Percentiles rank a stretch among this genome's conserved stretches.
Evolutionary conservation across 2,888 invertebrate species (phyloP).

Genomic region (Meliscaeva auricollis): DNA sequence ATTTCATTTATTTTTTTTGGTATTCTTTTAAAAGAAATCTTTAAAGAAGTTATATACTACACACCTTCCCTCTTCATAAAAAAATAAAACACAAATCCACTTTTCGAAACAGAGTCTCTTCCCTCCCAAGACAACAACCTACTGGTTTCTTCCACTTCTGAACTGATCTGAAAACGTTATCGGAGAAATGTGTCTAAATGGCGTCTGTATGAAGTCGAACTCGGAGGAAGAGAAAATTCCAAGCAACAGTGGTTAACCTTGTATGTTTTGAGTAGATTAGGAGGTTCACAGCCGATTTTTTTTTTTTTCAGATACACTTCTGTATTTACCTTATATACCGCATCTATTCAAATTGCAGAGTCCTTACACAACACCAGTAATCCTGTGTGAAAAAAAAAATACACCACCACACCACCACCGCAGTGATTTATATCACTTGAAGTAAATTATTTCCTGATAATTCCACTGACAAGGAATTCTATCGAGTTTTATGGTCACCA

Average conservation of each 20-base stretch:
- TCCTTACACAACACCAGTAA: background rate
- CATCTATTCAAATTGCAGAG: constrained; percentile 19
- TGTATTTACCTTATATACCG: constrained; percentile 23
- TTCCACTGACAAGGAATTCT: constrained; percentile 72
- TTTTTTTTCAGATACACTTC: constrained; percentile 22
- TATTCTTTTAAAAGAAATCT: background rate
- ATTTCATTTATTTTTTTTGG: constrained; percentile 30
- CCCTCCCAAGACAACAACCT: background rate
- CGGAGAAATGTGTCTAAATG: background rate
- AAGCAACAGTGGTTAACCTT: constrained; percentile 27
- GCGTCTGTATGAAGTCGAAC: background rate
- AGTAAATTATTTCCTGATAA: constrained; percentile 76
- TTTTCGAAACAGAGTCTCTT: background rate
- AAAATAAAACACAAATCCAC: constrained; percentile 15
- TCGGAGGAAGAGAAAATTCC: background rate
- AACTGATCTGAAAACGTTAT: constrained; percentile 34
- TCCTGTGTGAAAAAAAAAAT: background rate
- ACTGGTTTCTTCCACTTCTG: constrained; percentile 2
- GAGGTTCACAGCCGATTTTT: background rate
- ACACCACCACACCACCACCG: background rate
- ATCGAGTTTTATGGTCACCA: constrained; percentile 75
- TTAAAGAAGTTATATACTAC: background rate
- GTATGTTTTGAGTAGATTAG: constrained; percentile 39
- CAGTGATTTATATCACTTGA: constrained; percentile 74
- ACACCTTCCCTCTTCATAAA: background rate